phyloP scores from a whole-genome alignment of 2,797 vertebrate species.

The Macropodus opercularis region DNA sequence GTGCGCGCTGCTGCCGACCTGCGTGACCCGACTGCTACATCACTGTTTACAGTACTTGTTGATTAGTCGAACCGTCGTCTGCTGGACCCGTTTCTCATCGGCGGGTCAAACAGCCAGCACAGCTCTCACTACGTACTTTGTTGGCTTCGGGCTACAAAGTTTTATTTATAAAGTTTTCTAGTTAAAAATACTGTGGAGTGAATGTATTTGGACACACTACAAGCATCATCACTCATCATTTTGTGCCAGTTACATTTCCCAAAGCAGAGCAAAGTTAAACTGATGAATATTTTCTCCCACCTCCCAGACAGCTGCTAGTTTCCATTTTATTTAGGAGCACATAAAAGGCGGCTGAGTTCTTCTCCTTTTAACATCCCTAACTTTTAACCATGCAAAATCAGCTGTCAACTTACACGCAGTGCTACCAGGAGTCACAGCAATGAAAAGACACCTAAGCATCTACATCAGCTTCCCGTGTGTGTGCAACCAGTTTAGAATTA shows the following conservation, averaged over 20 bases:
- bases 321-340: no score
- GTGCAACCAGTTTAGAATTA: no score
- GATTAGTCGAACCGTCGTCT: slow-evolving; percentile 3
- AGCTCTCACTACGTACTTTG: background rate
- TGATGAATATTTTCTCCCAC: no score
- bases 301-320: no score
- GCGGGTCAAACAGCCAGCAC: background rate
- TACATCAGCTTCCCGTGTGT: no score
- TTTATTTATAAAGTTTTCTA: slow-evolving; percentile 14
- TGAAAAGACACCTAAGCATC: no score
- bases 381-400: no score
- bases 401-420: no score
- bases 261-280: background rate
- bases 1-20: slow-evolving; percentile 16
- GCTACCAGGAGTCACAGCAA: no score
- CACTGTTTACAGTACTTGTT: background rate
- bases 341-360: no score
- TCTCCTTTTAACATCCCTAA: no score
- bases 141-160: slow-evolving; percentile 13
- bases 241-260: background rate
- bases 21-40: slow-evolving; percentile 16
- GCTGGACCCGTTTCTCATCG: slow-evolving; percentile 1
- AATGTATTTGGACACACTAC: slow-evolving; percentile 20
- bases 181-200: background rate
- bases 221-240: no score